phyloP scores from a whole-genome alignment of 2,797 vertebrate species.

The Hydrophis major region DNA sequence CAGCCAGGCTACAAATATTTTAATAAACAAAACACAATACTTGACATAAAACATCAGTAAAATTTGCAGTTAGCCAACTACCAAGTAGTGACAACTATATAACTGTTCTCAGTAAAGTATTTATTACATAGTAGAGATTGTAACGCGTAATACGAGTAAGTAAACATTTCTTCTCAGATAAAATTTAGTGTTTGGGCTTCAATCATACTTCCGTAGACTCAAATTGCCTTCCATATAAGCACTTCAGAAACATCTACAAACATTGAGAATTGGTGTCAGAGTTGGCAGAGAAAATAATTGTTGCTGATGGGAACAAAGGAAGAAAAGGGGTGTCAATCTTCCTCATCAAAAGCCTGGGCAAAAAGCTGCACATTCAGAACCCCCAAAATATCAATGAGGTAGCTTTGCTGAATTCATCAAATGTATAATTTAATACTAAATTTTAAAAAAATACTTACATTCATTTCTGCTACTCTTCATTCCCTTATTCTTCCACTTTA shows the following conservation, averaged over 20 bases:
- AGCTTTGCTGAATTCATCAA: not conserved
- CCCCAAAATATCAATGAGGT: not conserved
- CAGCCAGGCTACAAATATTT: not conserved
- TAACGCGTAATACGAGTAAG: not conserved
- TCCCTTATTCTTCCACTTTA: slow-evolving; percentile 26
- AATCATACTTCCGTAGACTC: not conserved
- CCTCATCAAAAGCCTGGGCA: not conserved
- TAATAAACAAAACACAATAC: not conserved
- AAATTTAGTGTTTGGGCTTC: not conserved
- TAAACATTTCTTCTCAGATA: not conserved
- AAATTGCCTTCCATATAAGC: not conserved
- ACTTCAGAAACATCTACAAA: not conserved
- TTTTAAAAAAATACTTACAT: slow-evolving; percentile 64
- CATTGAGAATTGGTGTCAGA: not conserved
- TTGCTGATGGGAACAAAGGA: not conserved
- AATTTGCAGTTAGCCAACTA: not conserved
- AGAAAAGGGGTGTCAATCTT: not conserved
- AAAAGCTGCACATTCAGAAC: not conserved
- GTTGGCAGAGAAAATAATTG: not conserved
- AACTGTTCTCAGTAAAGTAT: not conserved
- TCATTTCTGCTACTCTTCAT: slow-evolving; percentile 77
- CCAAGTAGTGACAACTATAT: not conserved
- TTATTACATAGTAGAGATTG: not conserved
- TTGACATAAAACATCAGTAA: not conserved
- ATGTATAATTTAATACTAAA: not conserved